A percentile compares a stretch with the other conserved stretches of the same genome.
phyloP scores from a whole-genome alignment of 53 echinoderm and acorn worm genomes.

The Crossaster papposus region DNA sequence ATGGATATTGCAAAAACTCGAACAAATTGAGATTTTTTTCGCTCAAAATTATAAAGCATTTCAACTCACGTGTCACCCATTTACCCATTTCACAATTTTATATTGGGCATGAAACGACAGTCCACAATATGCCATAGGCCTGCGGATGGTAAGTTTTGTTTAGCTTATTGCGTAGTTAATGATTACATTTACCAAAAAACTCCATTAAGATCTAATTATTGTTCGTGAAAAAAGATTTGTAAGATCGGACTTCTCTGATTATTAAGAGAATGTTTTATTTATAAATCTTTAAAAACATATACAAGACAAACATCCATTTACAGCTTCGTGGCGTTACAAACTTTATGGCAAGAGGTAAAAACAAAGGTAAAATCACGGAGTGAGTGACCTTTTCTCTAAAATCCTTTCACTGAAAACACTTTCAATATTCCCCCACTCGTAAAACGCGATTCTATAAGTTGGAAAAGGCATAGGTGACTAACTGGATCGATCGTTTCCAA shows the following conservation, averaged over 20 bases:
- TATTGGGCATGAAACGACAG: neutral
- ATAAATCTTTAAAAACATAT: slow-evolving; percentile 21
- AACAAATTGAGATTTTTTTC: too few relatives aligned
- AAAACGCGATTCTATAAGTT: too few relatives aligned
- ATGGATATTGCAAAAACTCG: too few relatives aligned
- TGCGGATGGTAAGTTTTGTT: neutral
- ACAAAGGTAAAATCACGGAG: neutral
- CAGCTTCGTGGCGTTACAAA: slow-evolving; percentile 22
- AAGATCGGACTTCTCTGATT: slow-evolving; percentile 10
- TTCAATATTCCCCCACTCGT: neutral
- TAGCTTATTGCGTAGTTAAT: neutral
- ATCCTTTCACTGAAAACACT: neutral
- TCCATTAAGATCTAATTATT: slow-evolving; percentile 7
- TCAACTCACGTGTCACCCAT: too few relatives aligned
- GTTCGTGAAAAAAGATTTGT: neutral
- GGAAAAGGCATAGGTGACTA: too few relatives aligned
- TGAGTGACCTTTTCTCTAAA: neutral
- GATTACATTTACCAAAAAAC: neutral
- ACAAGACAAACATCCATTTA: slow-evolving; percentile 59
- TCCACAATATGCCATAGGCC: neutral
- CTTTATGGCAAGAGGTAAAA: slow-evolving; percentile 54
- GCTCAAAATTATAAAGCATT: too few relatives aligned
- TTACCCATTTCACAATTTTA: neutral
- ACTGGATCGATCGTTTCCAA: too few relatives aligned
- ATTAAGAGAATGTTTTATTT: neutral